Evolutionary conservation across 2,797 vertebrate species (phyloP), one percentile per base, ranked within the genome.

Genomic region (Etheostoma nigrum): DNA sequence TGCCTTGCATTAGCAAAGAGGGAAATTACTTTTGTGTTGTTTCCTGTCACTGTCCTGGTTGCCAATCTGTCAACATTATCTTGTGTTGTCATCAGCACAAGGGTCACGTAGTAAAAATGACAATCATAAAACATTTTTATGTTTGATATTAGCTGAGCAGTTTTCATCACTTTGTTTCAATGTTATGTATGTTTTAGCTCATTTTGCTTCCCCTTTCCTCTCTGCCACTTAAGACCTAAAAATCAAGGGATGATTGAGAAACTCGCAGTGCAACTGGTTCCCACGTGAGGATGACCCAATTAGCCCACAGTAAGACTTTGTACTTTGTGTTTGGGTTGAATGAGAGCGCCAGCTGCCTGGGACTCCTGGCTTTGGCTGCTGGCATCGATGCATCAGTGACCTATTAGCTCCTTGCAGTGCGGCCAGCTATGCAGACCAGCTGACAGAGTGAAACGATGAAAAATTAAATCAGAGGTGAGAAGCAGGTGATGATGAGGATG

Each of bases 281-380:
- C 88, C 92, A 92, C 87, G 91, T 78, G 83, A 90, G 72, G 83
- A 84, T 85, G 89, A 90, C 88, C 90, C 91, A 93, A 91, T 92
- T 92, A 90, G 88, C 67, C 83, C 89, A 94, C 92, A 93, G 88
- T 89, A 82, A 89, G 89, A 94, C 92, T 88, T 86, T 92, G 92
- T 93, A 89, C 89, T 87, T 79, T 79, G 89, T 88, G 81, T 78
- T 89, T 7, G 75, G 63, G 59, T 75, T 93, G 91, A 91, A 92
- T 85, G 86, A 85, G 76, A 64, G 82, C 65, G 86, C 83, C 92
- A 92, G 92, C 90, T 92, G 92, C 90, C 90, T 76, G 45, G 85
- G 83, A 84, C 81, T 87, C 69, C 86, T 94, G 92, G 89, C 85
- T 83, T 67, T 68, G 86, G 78, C 66, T 30, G 36, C 74, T 90